phyloP scores from a whole-genome alignment of 2,113 vertebrate genomes.

The Corynorhinus townsendii region DNA sequence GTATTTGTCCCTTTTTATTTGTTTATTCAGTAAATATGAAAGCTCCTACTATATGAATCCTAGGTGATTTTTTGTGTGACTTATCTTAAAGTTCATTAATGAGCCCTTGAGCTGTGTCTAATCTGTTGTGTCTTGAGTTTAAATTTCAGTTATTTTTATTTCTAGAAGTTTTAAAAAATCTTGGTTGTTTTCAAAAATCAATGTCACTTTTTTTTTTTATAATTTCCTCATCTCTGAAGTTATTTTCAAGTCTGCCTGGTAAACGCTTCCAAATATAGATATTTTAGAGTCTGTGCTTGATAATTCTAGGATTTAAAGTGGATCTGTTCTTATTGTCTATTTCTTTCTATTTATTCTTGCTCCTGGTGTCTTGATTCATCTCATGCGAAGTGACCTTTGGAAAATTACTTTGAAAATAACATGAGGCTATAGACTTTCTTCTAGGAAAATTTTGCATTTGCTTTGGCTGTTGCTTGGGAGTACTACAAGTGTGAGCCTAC shows the following conservation, averaged over 20 bases:
- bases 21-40: conserved; percentile 10
- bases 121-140: not conserved
- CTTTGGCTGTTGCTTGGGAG: not conserved
- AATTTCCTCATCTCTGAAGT: not conserved
- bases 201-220: not conserved
- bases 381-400: not conserved
- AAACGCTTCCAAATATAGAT: not conserved
- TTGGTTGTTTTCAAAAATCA: not conserved
- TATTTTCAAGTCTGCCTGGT: not conserved
- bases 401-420: conserved; percentile 5
- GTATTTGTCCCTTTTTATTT: not conserved
- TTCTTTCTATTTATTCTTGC: conserved; percentile 18
- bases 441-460: not conserved
- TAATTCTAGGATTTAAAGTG: not conserved
- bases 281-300: not conserved
- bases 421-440: not conserved
- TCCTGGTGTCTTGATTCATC: conserved; percentile 1
- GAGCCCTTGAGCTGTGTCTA: not conserved
- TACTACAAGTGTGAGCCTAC: not conserved
- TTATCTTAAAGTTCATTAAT: conserved; percentile 3
- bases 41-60: not conserved
- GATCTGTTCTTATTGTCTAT: not conserved
- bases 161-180: not conserved
- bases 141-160: conserved; percentile 35
- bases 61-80: not conserved